These are phyloP conservation scores for Solenopsis invicta DNA, from an alignment of 1,140 invertebrate genomes.

Conservation along the genomic window DNA sequence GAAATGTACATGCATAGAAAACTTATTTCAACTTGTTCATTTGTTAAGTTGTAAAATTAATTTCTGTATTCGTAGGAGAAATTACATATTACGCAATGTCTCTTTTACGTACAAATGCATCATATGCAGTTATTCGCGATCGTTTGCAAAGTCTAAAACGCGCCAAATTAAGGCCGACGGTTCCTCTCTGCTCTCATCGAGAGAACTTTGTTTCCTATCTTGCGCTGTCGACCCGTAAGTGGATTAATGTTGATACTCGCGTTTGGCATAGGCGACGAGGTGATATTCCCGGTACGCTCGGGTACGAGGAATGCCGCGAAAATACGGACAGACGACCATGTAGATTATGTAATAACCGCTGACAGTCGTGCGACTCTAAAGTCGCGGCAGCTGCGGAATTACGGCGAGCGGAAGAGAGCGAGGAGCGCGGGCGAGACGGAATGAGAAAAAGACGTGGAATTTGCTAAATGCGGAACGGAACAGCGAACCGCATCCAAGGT, in stretches of 20 bases:
- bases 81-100: constrained; percentile 14
- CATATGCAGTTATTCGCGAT: neutral
- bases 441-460: constrained; percentile 63
- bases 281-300: constrained; percentile 21
- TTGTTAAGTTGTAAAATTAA: neutral
- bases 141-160: neutral
- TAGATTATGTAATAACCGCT: constrained; percentile 69
- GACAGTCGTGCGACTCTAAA: constrained; percentile 42
- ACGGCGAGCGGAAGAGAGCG: constrained; percentile 44
- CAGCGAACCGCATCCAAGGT: constrained; percentile 71
- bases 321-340: constrained; percentile 51
- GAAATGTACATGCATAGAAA: neutral
- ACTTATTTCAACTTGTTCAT: neutral
- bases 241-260: constrained; percentile 53
- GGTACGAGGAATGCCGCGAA: constrained; percentile 40
- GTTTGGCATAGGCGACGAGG: constrained; percentile 38
- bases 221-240: neutral
- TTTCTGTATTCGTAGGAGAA: neutral
- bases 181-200: neutral
- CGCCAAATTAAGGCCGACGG: constrained; percentile 20
- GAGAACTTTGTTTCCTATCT: constrained; percentile 33
- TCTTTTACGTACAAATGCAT: neutral
- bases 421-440: constrained; percentile 27
- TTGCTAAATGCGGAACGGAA: constrained; percentile 75
- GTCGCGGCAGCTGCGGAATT: constrained; percentile 41